Base-by-base conservation (phyloP, 2,113 vertebrate genomes). In the Pollachius pollachius region DNA sequence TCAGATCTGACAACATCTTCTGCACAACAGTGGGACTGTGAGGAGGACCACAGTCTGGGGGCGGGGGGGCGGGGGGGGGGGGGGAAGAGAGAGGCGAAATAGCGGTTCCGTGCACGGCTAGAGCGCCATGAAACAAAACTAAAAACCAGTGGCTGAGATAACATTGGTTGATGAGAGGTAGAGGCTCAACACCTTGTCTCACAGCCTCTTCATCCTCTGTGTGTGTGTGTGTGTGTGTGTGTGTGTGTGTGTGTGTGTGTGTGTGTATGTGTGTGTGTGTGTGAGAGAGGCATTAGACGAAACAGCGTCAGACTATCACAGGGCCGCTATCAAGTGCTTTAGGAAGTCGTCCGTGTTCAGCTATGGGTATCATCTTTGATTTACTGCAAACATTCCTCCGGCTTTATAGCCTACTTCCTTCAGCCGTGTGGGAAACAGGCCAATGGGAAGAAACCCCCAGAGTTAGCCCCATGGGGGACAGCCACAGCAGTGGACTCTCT, bases 351-450 rank as follows among this genome's bases (percentile, higher is more conserved):
- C 48, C 52, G 71, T 48, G 71, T 80, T 71, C 62, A 70, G 48
- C 13, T 62, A 18, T 18, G 58, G 77, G 67, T 79, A 61, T 73
- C 59, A 72, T 72, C 79, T 84, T 81, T 62, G 52, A 52, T 76
- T 67, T 65, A 52, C 68, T 64, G 21, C 6, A 15, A 75, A 79
- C 71, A 74, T 76, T 57, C 57, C 65, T 74, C 63, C 0, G 12
- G 37, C 19, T 58, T 74, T 71, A 67, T 57, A 52, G 67, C 57
- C 71, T 69, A 27, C 19, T 63, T 65, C 66, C 71, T 64, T 19
- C 64, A 61, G 18, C 60, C 25, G 8, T 5, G 48, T 60, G 69
- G 62, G 63, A 84, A 76, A 65, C 37, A 59, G 21, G 54, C 70
- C 7, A 65, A 15, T 8, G 48, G 41, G 77, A 82, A 69, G 57